A percentile compares a stretch with the other conserved stretches of the same genome.
These are phyloP conservation scores for Zaprionus capensis DNA, from an alignment of 1,140 invertebrate genomes.

Conservation along the genomic window DNA sequence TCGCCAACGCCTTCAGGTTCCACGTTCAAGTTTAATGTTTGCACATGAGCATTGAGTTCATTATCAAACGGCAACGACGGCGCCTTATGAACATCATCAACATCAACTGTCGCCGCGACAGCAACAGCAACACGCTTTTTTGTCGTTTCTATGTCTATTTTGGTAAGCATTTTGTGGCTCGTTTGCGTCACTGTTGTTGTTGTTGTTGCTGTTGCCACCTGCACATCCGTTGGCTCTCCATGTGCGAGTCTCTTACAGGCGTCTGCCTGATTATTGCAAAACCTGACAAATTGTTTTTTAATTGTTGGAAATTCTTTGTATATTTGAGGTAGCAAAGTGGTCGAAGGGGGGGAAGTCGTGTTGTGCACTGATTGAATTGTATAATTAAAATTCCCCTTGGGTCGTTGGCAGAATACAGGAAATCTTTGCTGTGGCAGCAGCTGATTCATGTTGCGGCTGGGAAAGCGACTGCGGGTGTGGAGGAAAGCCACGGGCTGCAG, in stretches of 20 bases:
- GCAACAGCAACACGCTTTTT: slow-evolving; percentile 10
- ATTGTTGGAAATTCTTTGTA: slow-evolving; percentile 68
- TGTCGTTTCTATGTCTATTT: slow-evolving; percentile 58
- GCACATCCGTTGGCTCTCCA: slow-evolving; percentile 23
- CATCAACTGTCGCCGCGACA: slow-evolving; percentile 20
- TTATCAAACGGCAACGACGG: slow-evolving; percentile 57
- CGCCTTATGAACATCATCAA: slow-evolving; percentile 51
- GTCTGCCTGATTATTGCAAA: slow-evolving; percentile 54
- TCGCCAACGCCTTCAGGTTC: slow-evolving; percentile 63
- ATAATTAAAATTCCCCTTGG: slow-evolving; percentile 40
- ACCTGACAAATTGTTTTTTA: slow-evolving; percentile 76
- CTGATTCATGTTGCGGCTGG: not conserved
- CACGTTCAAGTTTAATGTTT: slow-evolving; percentile 77
- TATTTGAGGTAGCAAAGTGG: no score
- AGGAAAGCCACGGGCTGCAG: not conserved
- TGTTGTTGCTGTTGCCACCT: slow-evolving; percentile 20
- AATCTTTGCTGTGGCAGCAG: slow-evolving; percentile 9
- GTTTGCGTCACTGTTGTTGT: slow-evolving; percentile 67
- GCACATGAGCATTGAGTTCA: slow-evolving; percentile 63
- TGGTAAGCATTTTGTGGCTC: slow-evolving; percentile 49
- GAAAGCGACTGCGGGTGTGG: not conserved
- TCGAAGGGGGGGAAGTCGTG: accelerated
- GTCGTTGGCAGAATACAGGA: slow-evolving; percentile 28
- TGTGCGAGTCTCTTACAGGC: slow-evolving; percentile 39
- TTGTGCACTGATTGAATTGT: slow-evolving; percentile 28